These are phyloP conservation scores for Anastatus disparis DNA, from an alignment of 1,140 invertebrate species.

Conservation along the genomic window DNA sequence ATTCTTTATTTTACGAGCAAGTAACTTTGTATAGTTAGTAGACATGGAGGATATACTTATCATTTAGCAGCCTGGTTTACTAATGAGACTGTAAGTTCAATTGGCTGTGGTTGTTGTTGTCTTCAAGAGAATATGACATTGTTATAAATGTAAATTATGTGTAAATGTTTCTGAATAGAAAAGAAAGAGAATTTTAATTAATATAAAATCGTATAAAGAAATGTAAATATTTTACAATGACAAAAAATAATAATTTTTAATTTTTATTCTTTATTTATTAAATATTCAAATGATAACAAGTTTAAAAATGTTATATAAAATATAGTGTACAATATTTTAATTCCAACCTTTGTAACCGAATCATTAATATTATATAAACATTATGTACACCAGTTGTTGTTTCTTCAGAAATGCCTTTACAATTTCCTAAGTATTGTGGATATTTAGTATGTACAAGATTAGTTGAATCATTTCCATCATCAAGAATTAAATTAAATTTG, in stretches of 20 bases:
- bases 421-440: constrained; percentile 84
- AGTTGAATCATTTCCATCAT: constrained; percentile 99
- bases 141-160: constrained; percentile 51
- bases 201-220: too few relatives aligned
- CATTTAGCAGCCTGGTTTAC: constrained; percentile 86
- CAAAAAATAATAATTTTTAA: too few relatives aligned
- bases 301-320: too few relatives aligned
- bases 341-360: too few relatives aligned
- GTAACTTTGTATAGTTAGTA: constrained; percentile 85
- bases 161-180: constrained; percentile 5
- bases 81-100: constrained; percentile 73
- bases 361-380: too few relatives aligned
- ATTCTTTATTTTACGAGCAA: constrained; percentile 66
- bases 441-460: constrained; percentile 95
- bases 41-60: constrained; percentile 88
- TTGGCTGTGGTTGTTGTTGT: constrained; percentile 92
- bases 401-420: constrained; percentile 96
- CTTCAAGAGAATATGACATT: constrained; percentile 70
- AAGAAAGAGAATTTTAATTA: constrained; percentile 5
- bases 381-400: constrained; percentile 99
- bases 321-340: too few relatives aligned
- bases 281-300: too few relatives aligned
- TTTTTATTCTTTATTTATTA: too few relatives aligned
- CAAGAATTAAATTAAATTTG: constrained; percentile 99
- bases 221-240: constrained; percentile 18